Evolutionary conservation across 2,113 vertebrate genomes (phyloP), one percentile per base, ranked within the genome.

Genomic region (Polypterus bichir): DNA sequence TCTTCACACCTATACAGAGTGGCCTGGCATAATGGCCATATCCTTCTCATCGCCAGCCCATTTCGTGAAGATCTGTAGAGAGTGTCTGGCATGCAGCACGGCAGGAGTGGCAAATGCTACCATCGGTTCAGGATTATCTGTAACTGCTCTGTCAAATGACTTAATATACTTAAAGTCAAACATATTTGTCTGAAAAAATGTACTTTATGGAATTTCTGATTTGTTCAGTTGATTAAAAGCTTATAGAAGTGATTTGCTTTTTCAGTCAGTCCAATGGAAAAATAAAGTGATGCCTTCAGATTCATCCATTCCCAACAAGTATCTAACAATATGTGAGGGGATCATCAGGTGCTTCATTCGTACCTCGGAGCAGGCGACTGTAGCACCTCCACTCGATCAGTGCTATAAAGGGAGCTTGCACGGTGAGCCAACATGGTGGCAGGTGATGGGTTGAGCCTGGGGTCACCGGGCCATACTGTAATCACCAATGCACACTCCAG

Each of bases 91-190:
- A 0, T 99, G 96, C 46, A 98, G 82, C 96, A 99, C 98, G 0
- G 95, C 96, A 0, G 95, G 96, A 0, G 96, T 99, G 44, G 96
- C 96, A 71, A 99, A 98, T 57, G 97, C 94, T 59, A 99, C 95
- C 96, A 99, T 98, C 0, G 96, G 96, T 3, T 95, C 96, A 0
- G 94, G 95, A 59, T 97, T 99, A 72, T 99, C 96, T 0, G 92
- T 91, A 3, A 93, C 98, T 1, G 95, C 85, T 46, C 94, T 81
- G 67, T 99, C 96, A 0, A 99, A 98, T 2, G 96, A 79, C 71
- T 99, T 99, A 73, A 99, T 97, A 77, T 98, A 95, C 62, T 99
- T 99, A 75, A 99, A 99, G 65, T 99, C 96, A 65, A 99, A 99
- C 96, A 98, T 99, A 79, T 99, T 99, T 71, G 95, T 90, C 75